A percentile compares a stretch with the other conserved stretches of the same genome.
These are phyloP conservation scores for Styela plicata DNA, from an alignment of 23 tunicate species.

Conservation along the genomic window DNA sequence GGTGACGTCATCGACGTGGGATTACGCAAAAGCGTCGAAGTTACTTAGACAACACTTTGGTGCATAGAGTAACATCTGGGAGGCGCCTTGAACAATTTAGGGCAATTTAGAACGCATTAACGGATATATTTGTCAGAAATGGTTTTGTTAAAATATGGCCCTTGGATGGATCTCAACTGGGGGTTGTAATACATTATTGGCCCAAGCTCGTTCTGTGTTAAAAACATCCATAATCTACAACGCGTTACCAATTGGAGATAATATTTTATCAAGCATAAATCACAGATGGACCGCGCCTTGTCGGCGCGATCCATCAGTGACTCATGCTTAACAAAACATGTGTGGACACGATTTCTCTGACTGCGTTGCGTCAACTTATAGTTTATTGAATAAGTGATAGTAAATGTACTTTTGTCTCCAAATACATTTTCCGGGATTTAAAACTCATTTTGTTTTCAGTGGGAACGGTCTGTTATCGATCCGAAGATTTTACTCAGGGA, in stretches of 20 bases:
- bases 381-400: not conserved
- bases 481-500: not conserved
- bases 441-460: not conserved
- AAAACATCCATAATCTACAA: no score
- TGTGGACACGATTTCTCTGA: conserved; percentile 15
- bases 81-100: conserved; percentile 16
- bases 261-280: no score
- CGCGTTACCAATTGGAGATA: no score
- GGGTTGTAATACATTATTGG: no score
- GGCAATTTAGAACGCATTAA: not conserved
- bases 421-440: not conserved
- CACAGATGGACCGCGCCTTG: no score
- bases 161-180: no score
- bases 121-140: not conserved
- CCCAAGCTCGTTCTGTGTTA: no score
- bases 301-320: no score
- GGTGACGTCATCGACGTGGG: conserved; percentile 6
- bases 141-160: not conserved
- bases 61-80: conserved; percentile 10
- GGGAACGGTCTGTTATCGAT: conserved; percentile 9
- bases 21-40: conserved; percentile 17
- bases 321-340: no score
- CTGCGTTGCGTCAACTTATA: conserved; percentile 16
- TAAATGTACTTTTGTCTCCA: not conserved
- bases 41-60: conserved; percentile 10